Base-by-base conservation (phyloP, 2,888 invertebrate species). In the Drosophila limbata region DNA sequence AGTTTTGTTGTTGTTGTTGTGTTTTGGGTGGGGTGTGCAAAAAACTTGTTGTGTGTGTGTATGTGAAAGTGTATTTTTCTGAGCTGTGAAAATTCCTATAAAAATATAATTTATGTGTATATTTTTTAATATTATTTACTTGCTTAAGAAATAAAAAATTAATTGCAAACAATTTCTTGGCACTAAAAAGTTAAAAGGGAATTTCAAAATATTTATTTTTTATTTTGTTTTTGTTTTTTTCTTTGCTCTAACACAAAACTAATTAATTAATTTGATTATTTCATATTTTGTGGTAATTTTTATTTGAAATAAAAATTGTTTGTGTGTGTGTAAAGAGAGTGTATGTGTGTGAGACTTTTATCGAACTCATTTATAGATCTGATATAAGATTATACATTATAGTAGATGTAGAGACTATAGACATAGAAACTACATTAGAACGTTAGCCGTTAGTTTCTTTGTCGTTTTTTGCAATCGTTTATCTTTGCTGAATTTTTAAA, bases 251-350 rank as follows among this genome's bases (percentile, higher is more conserved):
- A 77, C 57, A 66, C 57, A 66, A 53, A 53, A 31, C 53, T 63
- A 76, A 66, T 66, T 51, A 31, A 44, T 59, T 59, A 63, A 55
- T 73, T 69, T 69, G 68, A 66, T 71, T 74, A 68, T 64, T 66
- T 77, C 66, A 39, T 57, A 59, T 68, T 66, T 50, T 56, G 35
- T 69, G 50, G 15, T 76, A 40, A 74, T 84, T 79, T 79, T 88
- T 77, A 79, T 88, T 77, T 77, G 0, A 81, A 87, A 87, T 84
- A 79, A 76, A 84, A 84, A 87, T 67, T 59, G 28, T 33, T 50
- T 42, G 44, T 67, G 39, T 59, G 25, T 25, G 25, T 56, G 17
- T 42, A 15, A 15, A 35, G 28, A 42, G 48, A 52, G 10, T 42
- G 15, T 61, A 31, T 61, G 28, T 52, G 56, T 70, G 61, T 60